These are phyloP conservation scores for Anoura caudifer DNA, from an alignment of 2,113 vertebrate genomes.

Conservation along the genomic window DNA sequence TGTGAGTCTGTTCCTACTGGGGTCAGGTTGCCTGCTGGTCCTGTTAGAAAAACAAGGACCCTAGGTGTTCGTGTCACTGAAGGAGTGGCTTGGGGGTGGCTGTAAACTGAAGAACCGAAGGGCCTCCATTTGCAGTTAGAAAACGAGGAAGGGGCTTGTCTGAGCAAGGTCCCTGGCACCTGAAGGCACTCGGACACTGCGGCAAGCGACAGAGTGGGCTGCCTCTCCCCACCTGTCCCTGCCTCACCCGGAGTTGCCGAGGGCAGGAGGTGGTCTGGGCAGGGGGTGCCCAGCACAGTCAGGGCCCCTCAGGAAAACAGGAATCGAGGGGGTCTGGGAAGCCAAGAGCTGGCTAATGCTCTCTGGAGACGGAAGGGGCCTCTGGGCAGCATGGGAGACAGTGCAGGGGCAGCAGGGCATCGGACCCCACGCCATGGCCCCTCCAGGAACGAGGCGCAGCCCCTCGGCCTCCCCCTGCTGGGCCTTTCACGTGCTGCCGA, in stretches of 20 bases:
- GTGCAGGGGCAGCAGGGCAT: neutral
- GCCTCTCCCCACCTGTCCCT: neutral
- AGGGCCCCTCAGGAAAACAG: neutral
- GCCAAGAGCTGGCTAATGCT: neutral
- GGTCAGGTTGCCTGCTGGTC: neutral
- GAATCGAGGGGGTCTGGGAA: fast-evolving
- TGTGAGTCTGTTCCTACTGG: fast-evolving
- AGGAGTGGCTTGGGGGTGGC: neutral
- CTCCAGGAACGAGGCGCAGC: no score
- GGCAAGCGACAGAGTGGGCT: neutral
- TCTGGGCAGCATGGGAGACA: neutral
- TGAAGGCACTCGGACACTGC: neutral
- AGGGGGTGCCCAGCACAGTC: fast-evolving
- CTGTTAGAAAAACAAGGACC: fast-evolving
- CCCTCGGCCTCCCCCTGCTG: neutral
- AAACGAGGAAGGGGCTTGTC: fast-evolving
- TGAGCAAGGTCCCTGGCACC: fast-evolving
- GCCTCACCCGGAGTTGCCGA: neutral
- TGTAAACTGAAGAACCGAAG: neutral
- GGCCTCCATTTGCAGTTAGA: neutral
- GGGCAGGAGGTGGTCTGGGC: no score
- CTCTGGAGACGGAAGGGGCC: neutral
- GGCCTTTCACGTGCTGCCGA: neutral
- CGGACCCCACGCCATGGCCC: no score
- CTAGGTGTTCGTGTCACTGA: no score